phyloP scores from a whole-genome alignment of 2,888 invertebrate genomes.

The Ophonus ardosiacus region DNA sequence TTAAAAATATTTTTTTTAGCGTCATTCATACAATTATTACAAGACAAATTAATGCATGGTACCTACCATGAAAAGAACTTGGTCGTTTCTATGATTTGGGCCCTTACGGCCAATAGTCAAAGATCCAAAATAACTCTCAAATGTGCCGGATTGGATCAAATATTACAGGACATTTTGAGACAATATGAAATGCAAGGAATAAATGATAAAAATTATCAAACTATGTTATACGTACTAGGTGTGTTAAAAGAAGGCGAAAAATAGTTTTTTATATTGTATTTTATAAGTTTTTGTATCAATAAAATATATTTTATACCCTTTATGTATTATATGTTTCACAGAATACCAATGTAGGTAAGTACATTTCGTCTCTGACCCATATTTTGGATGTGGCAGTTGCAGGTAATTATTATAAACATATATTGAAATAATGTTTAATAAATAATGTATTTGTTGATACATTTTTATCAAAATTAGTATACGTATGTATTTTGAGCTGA shows the following conservation, averaged over 20 bases:
- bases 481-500: no score
- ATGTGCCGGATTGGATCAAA: constrained; percentile 75
- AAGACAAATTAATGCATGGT: constrained; percentile 75
- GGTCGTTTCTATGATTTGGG: constrained; percentile 81
- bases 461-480: no score
- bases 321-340: background rate
- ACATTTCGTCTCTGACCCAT: background rate
- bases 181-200: constrained; percentile 73
- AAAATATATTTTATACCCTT: background rate
- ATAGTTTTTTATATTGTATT: constrained; percentile 31
- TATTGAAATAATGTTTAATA: no score
- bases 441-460: no score
- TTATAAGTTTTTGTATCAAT: constrained; percentile 14
- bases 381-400: background rate
- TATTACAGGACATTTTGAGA: constrained; percentile 76
- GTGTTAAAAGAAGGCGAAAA: constrained; percentile 70
- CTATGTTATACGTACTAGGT: constrained; percentile 71
- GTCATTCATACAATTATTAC: constrained; percentile 76
- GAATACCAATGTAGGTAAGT: background rate
- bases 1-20: constrained; percentile 72
- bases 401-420: no score
- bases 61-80: constrained; percentile 75
- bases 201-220: constrained; percentile 69
- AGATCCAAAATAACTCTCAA: constrained; percentile 80
- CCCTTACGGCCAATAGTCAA: constrained; percentile 83